Evolutionary conservation across 2,113 vertebrate genomes (phyloP).

Genomic region (Cyanoderma ruficeps): DNA sequence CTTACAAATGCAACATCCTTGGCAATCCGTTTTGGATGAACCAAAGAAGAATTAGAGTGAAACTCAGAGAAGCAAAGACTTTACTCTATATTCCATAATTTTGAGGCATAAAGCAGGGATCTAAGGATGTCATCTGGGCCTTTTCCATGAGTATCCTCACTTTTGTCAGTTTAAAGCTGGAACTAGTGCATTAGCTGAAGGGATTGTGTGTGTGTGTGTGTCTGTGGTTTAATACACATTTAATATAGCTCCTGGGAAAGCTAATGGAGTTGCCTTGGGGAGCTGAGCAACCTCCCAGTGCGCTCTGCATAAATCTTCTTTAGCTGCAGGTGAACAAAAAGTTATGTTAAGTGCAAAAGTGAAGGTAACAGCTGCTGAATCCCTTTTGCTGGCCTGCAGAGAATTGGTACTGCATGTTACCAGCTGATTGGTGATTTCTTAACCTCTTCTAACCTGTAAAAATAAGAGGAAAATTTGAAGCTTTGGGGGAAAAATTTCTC

Average conservation of each 20-base stretch:
- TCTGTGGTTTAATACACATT: slow-evolving; percentile 59
- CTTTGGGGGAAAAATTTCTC: slow-evolving; percentile 5
- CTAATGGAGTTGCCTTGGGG: slow-evolving; percentile 73
- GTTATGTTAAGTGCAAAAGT: slow-evolving; percentile 74
- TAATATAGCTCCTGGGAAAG: slow-evolving; percentile 71
- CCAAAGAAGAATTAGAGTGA: slow-evolving; percentile 20
- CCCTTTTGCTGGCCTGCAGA: slow-evolving; percentile 68
- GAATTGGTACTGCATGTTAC: slow-evolving; percentile 51
- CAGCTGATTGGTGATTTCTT: slow-evolving; percentile 66
- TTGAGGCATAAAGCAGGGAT: background rate
- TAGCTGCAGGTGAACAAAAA: slow-evolving; percentile 76
- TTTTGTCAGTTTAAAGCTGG: slow-evolving; percentile 20
- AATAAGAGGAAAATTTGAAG: slow-evolving; percentile 42
- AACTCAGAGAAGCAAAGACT: slow-evolving; percentile 25
- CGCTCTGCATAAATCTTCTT: slow-evolving; percentile 70
- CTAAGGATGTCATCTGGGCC: background rate
- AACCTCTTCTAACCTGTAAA: slow-evolving; percentile 64
- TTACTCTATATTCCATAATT: background rate
- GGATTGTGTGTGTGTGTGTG: background rate
- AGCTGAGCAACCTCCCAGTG: slow-evolving; percentile 69
- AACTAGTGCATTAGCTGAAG: slow-evolving; percentile 24
- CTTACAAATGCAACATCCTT: background rate
- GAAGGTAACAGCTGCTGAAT: slow-evolving; percentile 75
- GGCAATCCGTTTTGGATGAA: background rate
- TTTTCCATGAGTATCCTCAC: background rate